phyloP scores from a whole-genome alignment of 2,113 vertebrate genomes.

The Notothenia coriiceps region DNA sequence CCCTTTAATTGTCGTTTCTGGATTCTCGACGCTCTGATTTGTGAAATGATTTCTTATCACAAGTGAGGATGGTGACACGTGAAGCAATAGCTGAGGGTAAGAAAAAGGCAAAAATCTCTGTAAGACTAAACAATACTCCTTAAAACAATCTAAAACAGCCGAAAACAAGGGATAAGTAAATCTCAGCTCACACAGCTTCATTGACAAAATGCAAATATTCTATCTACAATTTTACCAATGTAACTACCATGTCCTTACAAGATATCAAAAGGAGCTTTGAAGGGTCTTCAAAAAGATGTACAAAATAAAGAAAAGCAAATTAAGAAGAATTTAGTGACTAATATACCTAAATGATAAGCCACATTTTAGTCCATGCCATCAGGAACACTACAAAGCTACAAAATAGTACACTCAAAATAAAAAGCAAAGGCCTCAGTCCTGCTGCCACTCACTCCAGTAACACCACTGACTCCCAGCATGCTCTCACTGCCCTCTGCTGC shows the following conservation, averaged over 20 bases:
- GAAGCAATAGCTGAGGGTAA: not conserved
- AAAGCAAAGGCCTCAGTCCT: conserved; percentile 46
- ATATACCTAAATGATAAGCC: not conserved
- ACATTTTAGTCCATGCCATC: not conserved
- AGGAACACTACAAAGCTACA: conserved; percentile 1
- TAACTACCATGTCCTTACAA: not conserved
- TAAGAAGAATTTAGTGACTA: not conserved
- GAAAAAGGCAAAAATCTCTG: not conserved
- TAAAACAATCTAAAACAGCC: not conserved
- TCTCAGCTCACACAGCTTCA: not conserved
- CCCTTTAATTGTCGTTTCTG: not conserved
- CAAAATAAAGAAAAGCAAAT: conserved; percentile 9
- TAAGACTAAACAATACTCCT: not conserved
- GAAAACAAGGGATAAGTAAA: not conserved
- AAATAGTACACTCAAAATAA: conserved; percentile 35
- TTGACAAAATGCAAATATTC: not conserved
- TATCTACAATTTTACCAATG: not conserved
- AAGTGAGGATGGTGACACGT: not conserved
- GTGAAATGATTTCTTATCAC: not conserved
- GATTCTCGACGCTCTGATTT: not conserved
- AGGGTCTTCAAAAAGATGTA: not conserved
- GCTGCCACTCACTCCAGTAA: conserved; percentile 22
- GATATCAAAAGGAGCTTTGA: not conserved
- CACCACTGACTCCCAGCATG: conserved; percentile 20
- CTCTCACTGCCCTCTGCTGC: conserved; percentile 28